Percentiles rank a stretch among this genome's conserved stretches.
Evolutionary conservation across 2,113 vertebrate species (phyloP).

Genomic region (Suricata suricatta): DNA sequence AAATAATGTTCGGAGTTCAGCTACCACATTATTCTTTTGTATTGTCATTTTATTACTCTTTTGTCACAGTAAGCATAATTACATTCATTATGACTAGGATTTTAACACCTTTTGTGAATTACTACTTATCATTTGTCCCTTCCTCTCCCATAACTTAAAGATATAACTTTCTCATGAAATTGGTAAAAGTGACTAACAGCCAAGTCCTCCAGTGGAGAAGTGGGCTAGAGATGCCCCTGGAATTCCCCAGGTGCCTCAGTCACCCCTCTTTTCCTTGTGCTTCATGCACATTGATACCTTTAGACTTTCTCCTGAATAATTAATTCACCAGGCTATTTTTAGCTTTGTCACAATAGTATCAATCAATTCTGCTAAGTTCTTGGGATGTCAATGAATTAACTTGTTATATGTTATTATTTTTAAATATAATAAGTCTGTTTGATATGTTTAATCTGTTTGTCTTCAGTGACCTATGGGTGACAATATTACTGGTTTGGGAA

Average conservation of each 20-base stretch:
- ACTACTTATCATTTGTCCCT: not conserved
- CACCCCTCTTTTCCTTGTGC: not conserved
- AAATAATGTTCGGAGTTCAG: not conserved
- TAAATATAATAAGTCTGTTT: not conserved
- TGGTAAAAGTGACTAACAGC: not conserved
- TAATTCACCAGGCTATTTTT: not conserved
- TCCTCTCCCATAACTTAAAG: not conserved
- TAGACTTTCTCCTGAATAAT: constrained; percentile 15
- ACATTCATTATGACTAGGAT: not conserved
- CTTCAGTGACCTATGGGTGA: not conserved
- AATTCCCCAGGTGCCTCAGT: not conserved
- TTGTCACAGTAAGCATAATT: not conserved
- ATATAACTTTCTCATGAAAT: not conserved
- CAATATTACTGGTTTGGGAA: not conserved
- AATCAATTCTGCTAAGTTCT: not conserved
- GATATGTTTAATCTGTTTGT: not conserved
- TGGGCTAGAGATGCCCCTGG: not conserved
- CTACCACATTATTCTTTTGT: not conserved
- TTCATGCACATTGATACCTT: not conserved
- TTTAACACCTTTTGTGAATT: not conserved
- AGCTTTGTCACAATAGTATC: not conserved
- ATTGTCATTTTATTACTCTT: not conserved
- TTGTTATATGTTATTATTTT: not conserved
- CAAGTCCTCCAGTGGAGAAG: not conserved
- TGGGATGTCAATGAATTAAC: not conserved